These are phyloP conservation scores for Metopia argyrocephala DNA, from an alignment of 2,888 invertebrate species.

Conservation along the genomic window DNA sequence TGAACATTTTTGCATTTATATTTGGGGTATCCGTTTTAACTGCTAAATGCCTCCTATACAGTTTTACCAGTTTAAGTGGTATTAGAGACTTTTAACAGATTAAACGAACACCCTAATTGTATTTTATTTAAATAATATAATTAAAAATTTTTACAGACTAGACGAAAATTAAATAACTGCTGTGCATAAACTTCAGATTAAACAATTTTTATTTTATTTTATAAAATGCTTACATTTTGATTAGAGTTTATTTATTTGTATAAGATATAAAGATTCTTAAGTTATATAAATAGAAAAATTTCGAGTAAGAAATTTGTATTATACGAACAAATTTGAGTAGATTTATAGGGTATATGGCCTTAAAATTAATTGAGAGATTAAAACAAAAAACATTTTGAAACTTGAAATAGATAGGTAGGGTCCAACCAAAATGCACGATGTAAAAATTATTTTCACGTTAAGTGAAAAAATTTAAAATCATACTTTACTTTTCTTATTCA, in stretches of 20 bases:
- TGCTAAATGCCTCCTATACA: too few relatives aligned
- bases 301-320: constrained; percentile 41
- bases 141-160: constrained; percentile 44
- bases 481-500: too few relatives aligned
- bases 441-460: too few relatives aligned
- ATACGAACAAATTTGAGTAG: constrained; percentile 19
- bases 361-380: background rate
- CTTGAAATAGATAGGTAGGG: too few relatives aligned
- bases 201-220: background rate
- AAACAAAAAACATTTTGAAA: background rate
- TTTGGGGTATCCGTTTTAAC: too few relatives aligned
- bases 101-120: too few relatives aligned
- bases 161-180: constrained; percentile 21
- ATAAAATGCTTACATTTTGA: constrained; percentile 30
- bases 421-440: too few relatives aligned
- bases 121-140: background rate
- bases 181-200: constrained; percentile 5
- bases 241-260: constrained; percentile 16
- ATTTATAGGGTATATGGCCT: constrained; percentile 14
- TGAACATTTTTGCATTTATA: background rate
- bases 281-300: constrained; percentile 42
- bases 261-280: background rate
- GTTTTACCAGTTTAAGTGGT: too few relatives aligned
- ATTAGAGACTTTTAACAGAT: too few relatives aligned
- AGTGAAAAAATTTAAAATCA: too few relatives aligned